Base-by-base conservation (phyloP, 2,113 vertebrate genomes). In the Pycnonotus jocosus region DNA sequence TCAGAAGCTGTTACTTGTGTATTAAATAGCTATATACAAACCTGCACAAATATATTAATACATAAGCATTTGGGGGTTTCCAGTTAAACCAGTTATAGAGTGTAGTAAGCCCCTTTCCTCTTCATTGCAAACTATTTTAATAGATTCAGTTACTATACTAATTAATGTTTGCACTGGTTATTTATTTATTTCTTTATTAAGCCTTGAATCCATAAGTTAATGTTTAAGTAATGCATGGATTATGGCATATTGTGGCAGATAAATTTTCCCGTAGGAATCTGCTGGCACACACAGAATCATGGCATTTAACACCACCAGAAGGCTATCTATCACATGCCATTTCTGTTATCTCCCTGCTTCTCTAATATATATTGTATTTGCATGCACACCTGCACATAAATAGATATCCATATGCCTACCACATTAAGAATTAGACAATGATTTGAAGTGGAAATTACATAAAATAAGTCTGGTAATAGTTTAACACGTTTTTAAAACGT, bases 321-420 rank as follows among this genome's bases (percentile, higher is more conserved):
- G 28, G 35, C 51, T 40, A 4, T 69, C 54, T 81, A 11, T 83
- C 44, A 86, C 33, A 19, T n/a, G 37, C 48, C 47, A 58, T 68
- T 93, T 83, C 68, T 93, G 33, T 85, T 84, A 35, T 57, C 65
- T 89, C 13, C 38, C 58, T 90, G 37, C 37, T 77, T 88, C 88
- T 93, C 86, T 88, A 40, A 62, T 65, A 86, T 74, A 56, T 92
- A 45, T 62, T 93, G 54, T 74, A 44, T 94, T 74, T 78, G 74
- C 76, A 83, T 79, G n/a, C 92, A 93, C 94, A 94, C 82, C 69
- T 93, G 95, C 95, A 96, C 95, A 93, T 97, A 97, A 96, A 95
- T 96, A 94, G 64, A 79, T 94, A 90, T 20, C 60, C 35, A 35
- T 53, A 74, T 78, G 53, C 45, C 33, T 69, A 57, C 24, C 54